A percentile compares a stretch with the other conserved stretches of the same genome.
Evolutionary conservation across 2,113 vertebrate species (phyloP).

Genomic region (Sporophila hypoxantha): DNA sequence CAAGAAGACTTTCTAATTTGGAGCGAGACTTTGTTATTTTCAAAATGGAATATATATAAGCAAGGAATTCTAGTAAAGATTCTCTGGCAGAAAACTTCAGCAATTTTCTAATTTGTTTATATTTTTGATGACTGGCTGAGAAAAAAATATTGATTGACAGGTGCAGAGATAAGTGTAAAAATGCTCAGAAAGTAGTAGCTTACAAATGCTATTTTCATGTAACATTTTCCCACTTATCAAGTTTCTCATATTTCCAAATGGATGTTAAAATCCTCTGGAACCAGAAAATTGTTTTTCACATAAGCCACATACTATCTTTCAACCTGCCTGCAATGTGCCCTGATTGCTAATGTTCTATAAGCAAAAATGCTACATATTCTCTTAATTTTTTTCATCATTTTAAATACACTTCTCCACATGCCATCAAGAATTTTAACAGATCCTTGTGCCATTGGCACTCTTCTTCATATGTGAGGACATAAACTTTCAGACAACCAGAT

Average conservation of each 20-base stretch:
- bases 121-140: background rate
- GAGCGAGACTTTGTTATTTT: background rate
- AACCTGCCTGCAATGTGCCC: background rate
- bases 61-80: background rate
- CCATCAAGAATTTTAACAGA: background rate
- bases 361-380: background rate
- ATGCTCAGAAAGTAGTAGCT: background rate
- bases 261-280: conserved; percentile 12
- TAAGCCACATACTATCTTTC: background rate
- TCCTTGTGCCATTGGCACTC: background rate
- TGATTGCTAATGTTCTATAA: background rate
- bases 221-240: background rate
- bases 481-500: background rate
- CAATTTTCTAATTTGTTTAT: background rate
- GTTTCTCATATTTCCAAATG: background rate
- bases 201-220: background rate
- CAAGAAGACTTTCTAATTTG: background rate
- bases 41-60: background rate
- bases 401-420: background rate
- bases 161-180: background rate
- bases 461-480: background rate
- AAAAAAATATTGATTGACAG: conserved; percentile 15
- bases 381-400: background rate
- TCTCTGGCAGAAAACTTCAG: background rate
- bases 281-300: conserved; percentile 4